A percentile compares a stretch with the other conserved stretches of the same genome.
Conservation (phyloP, 1,140 invertebrate species). For the Dendrolimus punctatus region DNA sequence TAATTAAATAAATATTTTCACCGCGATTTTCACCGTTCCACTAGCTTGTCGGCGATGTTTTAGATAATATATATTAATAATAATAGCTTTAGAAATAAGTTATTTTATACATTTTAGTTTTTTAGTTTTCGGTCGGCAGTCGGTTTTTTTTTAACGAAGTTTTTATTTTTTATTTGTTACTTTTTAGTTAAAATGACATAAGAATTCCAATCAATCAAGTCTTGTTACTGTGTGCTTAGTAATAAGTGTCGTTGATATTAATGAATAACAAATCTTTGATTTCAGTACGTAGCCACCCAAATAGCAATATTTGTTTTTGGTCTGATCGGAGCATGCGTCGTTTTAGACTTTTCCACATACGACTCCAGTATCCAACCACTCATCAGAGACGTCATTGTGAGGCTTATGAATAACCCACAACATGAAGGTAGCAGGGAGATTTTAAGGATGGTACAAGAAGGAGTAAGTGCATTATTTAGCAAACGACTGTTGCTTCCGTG, state of each 20-base stretch:
- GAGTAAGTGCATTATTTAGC: slow-evolving; percentile 73
- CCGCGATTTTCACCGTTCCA: too few species aligned
- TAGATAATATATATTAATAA: too few species aligned
- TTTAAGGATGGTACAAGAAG: slow-evolving; percentile 87
- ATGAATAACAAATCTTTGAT: slow-evolving; percentile 5
- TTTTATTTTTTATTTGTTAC: too few species aligned
- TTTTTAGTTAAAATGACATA: too few species aligned
- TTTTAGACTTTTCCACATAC: slow-evolving; percentile 85
- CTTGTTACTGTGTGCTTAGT: not conserved
- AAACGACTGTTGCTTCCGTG: too few species aligned
- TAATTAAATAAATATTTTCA: too few species aligned
- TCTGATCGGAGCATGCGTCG: slow-evolving; percentile 82
- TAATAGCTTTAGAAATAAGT: too few species aligned
- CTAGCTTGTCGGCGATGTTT: too few species aligned
- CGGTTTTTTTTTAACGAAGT: too few species aligned
- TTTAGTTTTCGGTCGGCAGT: too few species aligned
- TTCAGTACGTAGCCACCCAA: slow-evolving; percentile 81
- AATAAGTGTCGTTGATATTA: not conserved
- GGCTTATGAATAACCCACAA: slow-evolving; percentile 81
- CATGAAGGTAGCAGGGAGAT: slow-evolving; percentile 75
- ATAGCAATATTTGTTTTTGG: slow-evolving; percentile 80
- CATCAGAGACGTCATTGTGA: slow-evolving; percentile 78
- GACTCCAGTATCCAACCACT: slow-evolving; percentile 84
- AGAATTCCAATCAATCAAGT: too few species aligned
- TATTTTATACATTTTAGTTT: too few species aligned